These are phyloP conservation scores for Chromobotia macracanthus DNA, from an alignment of 2,797 vertebrate species.

Conservation along the genomic window DNA sequence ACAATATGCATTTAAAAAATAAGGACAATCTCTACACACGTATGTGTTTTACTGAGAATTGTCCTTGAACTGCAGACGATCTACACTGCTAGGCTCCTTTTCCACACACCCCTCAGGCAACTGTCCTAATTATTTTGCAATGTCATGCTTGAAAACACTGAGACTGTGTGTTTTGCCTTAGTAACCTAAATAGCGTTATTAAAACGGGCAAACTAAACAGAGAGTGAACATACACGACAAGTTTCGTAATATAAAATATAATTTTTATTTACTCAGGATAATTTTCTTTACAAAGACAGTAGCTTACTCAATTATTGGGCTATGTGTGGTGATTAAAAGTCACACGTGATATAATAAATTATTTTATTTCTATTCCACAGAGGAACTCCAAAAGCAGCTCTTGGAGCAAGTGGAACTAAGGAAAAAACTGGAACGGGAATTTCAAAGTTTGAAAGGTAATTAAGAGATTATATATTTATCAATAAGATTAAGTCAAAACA, in stretches of 20 bases:
- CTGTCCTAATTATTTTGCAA: constrained; percentile 82
- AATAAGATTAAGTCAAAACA: constrained; percentile 3
- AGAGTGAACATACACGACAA: not conserved
- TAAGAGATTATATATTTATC: not conserved
- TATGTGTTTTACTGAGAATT: constrained; percentile 49
- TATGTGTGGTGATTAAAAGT: constrained; percentile 30
- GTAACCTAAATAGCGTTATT: constrained; percentile 63
- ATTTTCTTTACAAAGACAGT: not conserved
- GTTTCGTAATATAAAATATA: not conserved
- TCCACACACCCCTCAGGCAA: constrained; percentile 73
- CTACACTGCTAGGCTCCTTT: constrained; percentile 39
- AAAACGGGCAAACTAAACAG: constrained; percentile 48
- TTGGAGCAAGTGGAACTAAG: constrained; percentile 95
- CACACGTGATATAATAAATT: not conserved
- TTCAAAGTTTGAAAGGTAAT: constrained; percentile 97
- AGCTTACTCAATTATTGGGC: constrained; percentile 17
- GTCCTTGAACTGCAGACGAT: constrained; percentile 59
- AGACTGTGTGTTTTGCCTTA: constrained; percentile 75
- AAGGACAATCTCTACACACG: constrained; percentile 18
- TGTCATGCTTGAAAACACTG: constrained; percentile 77
- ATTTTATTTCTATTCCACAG: constrained; percentile 72
- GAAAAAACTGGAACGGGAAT: constrained; percentile 96
- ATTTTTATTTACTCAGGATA: constrained; percentile 5
- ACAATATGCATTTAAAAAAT: constrained; percentile 38
- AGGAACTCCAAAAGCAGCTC: constrained; percentile 94